Conservation (phyloP, 2,797 vertebrate species). For the Prionace glauca region DNA sequence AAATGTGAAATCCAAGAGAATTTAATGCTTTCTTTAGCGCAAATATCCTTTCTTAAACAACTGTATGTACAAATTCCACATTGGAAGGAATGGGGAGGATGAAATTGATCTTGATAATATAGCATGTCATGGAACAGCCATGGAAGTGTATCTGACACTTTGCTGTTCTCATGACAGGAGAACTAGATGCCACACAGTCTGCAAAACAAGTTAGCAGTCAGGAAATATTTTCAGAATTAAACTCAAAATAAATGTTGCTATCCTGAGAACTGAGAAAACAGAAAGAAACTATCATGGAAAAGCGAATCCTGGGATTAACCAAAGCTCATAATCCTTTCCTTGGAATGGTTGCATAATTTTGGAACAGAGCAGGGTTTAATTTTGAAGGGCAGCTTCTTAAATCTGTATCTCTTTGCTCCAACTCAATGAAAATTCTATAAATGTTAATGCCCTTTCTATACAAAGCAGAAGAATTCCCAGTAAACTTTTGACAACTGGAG, state of each 20-base stretch:
- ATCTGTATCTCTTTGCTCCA: too few relatives aligned
- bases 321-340: not conserved
- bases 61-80: not conserved
- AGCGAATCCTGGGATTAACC: not conserved
- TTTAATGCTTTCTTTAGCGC: not conserved
- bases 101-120: not conserved
- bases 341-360: not conserved
- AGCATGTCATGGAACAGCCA: not conserved
- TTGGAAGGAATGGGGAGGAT: not conserved
- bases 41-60: not conserved
- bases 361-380: not conserved
- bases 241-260: not conserved
- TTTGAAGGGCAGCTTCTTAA: not conserved
- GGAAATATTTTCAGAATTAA: not conserved
- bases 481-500: not conserved
- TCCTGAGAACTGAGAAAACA: not conserved
- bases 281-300: not conserved
- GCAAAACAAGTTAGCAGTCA: not conserved
- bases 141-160: not conserved
- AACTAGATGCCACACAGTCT: not conserved
- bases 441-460: not conserved
- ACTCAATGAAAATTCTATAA: not conserved
- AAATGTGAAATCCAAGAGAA: not conserved
- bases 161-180: not conserved
- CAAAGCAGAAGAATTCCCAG: not conserved